Evolutionary conservation across 2,113 vertebrate genomes (phyloP), one percentile per base, ranked within the genome.

Genomic region (Platycercus adscitus): DNA sequence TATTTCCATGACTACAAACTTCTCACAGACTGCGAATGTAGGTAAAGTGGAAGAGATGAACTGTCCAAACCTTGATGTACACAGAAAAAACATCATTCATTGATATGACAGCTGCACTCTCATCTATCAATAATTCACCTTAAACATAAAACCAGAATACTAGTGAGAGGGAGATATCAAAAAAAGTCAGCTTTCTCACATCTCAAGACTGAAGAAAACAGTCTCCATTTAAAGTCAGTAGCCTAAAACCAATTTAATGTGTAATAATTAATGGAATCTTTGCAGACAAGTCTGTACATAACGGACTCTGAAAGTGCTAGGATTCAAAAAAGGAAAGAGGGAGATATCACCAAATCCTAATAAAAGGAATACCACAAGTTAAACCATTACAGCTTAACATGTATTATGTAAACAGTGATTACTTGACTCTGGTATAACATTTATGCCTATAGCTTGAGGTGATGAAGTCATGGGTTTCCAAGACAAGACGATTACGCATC

Each of bases 1-100:
- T 95, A 99, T 98, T 96, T 99, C 99, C 99, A 99, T 99, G 80
- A 99, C 97, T n/a, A 99, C 99, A 98, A 99, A 99, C 98, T 99
- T 99, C 98, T 99, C 99, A 97, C 99, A 99, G 81, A 99, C 99
- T 3, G 99, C 99, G 82, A 99, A 99, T 0, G 99, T 99, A 81
- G 99, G 99, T 75, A 99, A 98, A 78, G 99, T 99, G 39, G 99
- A 99, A 80, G 99, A 99, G 97, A 99, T 98, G 96, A 99, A 99
- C 97, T 99, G 99, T 65, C 99, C 99, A 84, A 99, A 99, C 96
- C 99, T 99, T 98, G 31, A 97, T 37, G 70, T 21, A 69, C 6
- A 96, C 31, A 88, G 78, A 88, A 85, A 95, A 89, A 91, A 71
- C n/a, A 63, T 39, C 15, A 91, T 13, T 95, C 58, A 72, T 39